Percentiles rank a stretch among this genome's conserved stretches.
Conservation (phyloP, 64 coral and sea anemone species). For the Pocillopora damicornis region DNA sequence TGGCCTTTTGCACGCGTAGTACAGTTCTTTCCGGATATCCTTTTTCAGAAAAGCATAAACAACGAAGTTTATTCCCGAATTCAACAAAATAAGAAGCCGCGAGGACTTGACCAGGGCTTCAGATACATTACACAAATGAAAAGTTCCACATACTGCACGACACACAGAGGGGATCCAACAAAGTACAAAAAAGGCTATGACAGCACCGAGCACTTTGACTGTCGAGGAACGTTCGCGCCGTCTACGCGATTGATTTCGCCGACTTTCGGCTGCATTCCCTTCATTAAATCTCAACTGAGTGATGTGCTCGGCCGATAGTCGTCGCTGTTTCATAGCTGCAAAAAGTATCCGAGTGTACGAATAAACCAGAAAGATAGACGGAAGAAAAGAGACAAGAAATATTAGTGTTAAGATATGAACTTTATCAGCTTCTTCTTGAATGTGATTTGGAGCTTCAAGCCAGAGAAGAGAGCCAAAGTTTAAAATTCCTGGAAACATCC, state of each 20-base stretch:
- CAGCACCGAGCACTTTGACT: constrained; percentile 20
- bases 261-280: neutral
- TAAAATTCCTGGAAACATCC: neutral
- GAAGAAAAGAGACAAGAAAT: neutral
- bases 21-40: neutral
- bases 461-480: neutral
- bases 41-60: neutral
- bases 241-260: neutral
- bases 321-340: neutral
- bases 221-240: constrained; percentile 4
- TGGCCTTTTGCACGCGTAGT: neutral
- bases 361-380: constrained; percentile 14
- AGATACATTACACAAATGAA: neutral
- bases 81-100: neutral
- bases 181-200: neutral
- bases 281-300: constrained; percentile 34
- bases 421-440: neutral
- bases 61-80: neutral
- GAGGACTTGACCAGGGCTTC: neutral
- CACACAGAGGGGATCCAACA: constrained; percentile 17
- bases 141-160: constrained; percentile 1
- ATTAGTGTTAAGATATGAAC: neutral
- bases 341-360: constrained; percentile 23
- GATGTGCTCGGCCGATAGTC: constrained; percentile 26
- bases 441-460: neutral